Evolutionary conservation across 2,797 vertebrate genomes (phyloP).

Genomic region (Pelochelys cantorii): DNA sequence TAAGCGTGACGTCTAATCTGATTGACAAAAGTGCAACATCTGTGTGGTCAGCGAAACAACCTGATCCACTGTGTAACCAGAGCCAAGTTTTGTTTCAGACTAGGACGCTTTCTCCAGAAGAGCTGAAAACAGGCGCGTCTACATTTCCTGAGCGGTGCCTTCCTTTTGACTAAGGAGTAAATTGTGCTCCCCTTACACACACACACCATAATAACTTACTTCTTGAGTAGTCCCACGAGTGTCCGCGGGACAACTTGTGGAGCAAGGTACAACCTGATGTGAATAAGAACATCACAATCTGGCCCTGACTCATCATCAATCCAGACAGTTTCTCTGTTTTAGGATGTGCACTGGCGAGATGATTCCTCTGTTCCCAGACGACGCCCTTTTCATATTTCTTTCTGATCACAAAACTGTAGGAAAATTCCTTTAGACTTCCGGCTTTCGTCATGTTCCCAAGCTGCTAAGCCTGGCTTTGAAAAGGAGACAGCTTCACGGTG

Average conservation of each 20-base stretch:
- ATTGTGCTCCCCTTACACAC: not conserved
- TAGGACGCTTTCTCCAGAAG: slow-evolving; percentile 1
- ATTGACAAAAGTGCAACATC: not conserved
- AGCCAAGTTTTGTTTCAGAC: slow-evolving; percentile 26
- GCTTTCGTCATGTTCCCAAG: not conserved
- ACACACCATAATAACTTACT: not conserved
- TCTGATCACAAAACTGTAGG: not conserved
- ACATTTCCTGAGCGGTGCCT: not conserved
- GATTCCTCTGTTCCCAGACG: not conserved
- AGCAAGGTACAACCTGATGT: not conserved
- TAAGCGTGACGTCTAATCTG: slow-evolving; percentile 30
- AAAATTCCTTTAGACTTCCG: not conserved
- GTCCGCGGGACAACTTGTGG: not conserved
- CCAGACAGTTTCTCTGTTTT: not conserved
- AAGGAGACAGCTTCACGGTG: not conserved
- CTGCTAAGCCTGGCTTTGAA: slow-evolving; percentile 36
- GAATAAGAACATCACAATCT: not conserved
- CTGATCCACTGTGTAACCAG: slow-evolving; percentile 10
- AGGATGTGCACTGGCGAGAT: not conserved
- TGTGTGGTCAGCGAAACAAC: not conserved
- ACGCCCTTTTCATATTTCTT: not conserved
- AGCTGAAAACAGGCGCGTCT: not conserved
- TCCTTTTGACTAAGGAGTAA: not conserved
- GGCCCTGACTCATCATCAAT: not conserved
- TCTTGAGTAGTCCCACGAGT: not conserved